Evolutionary conservation across 2,888 invertebrate genomes (phyloP).

Genomic region (Leptinotarsa haldemani): DNA sequence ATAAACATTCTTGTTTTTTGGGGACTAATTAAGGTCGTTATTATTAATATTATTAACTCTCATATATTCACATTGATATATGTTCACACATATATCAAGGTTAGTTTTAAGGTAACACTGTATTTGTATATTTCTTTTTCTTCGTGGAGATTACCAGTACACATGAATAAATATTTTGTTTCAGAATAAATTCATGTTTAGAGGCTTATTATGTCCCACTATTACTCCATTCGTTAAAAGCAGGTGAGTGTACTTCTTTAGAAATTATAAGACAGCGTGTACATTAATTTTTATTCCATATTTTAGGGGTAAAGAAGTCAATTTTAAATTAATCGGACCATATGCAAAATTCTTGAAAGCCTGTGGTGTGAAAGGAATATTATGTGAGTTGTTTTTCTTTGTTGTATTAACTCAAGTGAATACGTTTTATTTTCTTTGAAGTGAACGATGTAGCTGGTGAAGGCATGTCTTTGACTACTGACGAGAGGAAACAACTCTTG

Average conservation of each 20-base stretch:
- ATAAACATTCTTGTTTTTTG: too few species aligned
- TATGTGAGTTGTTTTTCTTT: slow-evolving; percentile 42
- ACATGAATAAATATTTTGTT: slow-evolving; percentile 31
- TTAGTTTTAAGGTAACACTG: not conserved
- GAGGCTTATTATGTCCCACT: slow-evolving; percentile 61
- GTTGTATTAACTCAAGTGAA: not conserved
- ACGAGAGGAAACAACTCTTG: slow-evolving; percentile 75
- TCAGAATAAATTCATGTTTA: slow-evolving; percentile 60
- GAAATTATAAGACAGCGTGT: not conserved
- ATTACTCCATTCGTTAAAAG: slow-evolving; percentile 60
- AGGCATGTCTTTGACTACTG: slow-evolving; percentile 74
- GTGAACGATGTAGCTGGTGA: slow-evolving; percentile 87
- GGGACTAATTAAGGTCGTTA: too few species aligned
- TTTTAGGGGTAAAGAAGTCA: slow-evolving; percentile 54
- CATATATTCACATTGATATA: too few species aligned
- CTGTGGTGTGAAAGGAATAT: slow-evolving; percentile 70
- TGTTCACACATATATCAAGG: not conserved
- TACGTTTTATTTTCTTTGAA: slow-evolving; percentile 54
- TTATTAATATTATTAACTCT: too few species aligned
- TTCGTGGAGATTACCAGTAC: too few species aligned
- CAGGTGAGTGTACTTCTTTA: slow-evolving; percentile 44
- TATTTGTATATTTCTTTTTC: not conserved
- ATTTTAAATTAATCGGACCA: slow-evolving; percentile 51
- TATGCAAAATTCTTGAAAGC: slow-evolving; percentile 76
- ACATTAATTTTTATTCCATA: not conserved